phyloP scores from a whole-genome alignment of 2,113 vertebrate genomes.

The Myotis yumanensis region DNA sequence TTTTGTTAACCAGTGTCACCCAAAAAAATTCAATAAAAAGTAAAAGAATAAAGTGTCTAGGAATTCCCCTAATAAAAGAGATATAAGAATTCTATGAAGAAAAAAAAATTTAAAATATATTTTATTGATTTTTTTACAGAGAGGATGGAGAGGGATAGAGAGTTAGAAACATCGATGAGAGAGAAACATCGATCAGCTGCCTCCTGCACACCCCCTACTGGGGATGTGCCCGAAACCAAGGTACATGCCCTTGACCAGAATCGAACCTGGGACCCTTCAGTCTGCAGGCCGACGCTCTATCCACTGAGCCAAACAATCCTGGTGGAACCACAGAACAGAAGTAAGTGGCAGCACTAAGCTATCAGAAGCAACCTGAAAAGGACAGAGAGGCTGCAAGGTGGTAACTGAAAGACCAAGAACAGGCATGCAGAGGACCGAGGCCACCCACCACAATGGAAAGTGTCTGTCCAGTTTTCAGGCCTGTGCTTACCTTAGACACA shows the following conservation, averaged over 20 bases:
- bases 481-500: not conserved
- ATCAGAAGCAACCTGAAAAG: not conserved
- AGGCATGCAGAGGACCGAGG: not conserved
- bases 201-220: too few species aligned
- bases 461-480: not conserved
- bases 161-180: too few species aligned
- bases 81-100: not conserved
- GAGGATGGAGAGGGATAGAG: too few species aligned
- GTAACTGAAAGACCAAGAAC: not conserved
- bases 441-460: not conserved
- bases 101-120: not conserved
- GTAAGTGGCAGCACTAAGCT: not conserved
- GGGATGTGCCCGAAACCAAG: too few species aligned
- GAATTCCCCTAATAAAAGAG: not conserved
- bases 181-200: too few species aligned
- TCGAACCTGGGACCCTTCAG: too few species aligned
- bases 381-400: not conserved
- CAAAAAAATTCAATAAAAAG: too few species aligned
- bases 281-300: too few species aligned
- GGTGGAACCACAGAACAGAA: not conserved
- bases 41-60: not conserved
- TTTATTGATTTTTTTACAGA: too few species aligned
- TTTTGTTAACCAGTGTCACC: too few species aligned
- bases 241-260: too few species aligned
- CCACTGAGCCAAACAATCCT: too few species aligned